Evolutionary conservation across 2,888 invertebrate species (phyloP).

Genomic region (Sarcophaga variegata): DNA sequence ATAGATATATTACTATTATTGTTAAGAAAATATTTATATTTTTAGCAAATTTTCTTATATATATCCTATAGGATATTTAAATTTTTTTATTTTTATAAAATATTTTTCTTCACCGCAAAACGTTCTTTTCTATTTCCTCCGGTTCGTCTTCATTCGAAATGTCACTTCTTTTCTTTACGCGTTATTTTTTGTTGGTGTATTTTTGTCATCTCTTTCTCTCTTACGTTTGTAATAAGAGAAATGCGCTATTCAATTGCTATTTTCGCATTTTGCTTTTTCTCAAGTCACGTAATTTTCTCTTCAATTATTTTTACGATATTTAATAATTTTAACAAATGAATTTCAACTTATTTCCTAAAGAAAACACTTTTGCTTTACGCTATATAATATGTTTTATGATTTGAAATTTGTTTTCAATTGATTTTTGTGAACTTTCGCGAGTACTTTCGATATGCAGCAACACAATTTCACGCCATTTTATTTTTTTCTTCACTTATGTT

Average conservation of each 20-base stretch:
- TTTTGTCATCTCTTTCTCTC: conserved; percentile 63
- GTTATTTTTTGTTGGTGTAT: conserved; percentile 59
- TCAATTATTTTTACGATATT: background rate
- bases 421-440: conserved; percentile 35
- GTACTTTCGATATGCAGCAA: conserved; percentile 50
- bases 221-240: conserved; percentile 49
- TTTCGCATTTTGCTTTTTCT: conserved; percentile 52
- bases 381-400: background rate
- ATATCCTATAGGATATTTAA: background rate
- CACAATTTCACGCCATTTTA: conserved; percentile 64
- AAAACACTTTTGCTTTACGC: background rate
- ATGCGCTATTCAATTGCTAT: conserved; percentile 36
- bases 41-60: background rate
- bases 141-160: conserved; percentile 44
- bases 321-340: background rate
- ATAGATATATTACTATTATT: background rate
- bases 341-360: background rate
- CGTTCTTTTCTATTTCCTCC: conserved; percentile 14
- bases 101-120: conserved; percentile 47
- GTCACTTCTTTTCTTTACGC: conserved; percentile 61
- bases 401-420: background rate
- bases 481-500: conserved; percentile 55
- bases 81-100: conserved; percentile 8
- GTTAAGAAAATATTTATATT: background rate
- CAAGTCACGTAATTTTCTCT: conserved; percentile 51